Evolutionary conservation across 2,797 vertebrate species (phyloP), one percentile per base, ranked within the genome.

Genomic region (Enteromius paludinosus): DNA sequence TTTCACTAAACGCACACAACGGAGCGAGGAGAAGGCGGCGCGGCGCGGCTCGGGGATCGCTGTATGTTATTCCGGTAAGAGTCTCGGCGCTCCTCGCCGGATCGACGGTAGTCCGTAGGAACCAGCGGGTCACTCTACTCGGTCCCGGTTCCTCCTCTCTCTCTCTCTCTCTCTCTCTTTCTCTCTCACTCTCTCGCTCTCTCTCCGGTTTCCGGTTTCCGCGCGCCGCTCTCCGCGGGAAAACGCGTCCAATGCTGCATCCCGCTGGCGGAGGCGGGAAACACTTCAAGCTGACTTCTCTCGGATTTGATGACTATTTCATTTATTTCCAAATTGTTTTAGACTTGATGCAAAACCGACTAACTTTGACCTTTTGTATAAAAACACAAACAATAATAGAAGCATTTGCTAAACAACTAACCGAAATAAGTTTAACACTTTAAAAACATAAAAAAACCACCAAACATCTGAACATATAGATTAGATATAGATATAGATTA

Each of bases 211-310:
- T 94, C 92, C 92, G 90, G 92, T 93, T 82, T 87, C 73, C 18
- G 35, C 1, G 33, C 18, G 14, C 43, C 70, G 64, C 56, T 73
- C 69, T 3, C 28, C 11, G 62, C 4, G 15, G 79, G 71, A 90
- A 87, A 82, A 83, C 14, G 49, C 73, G 78, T 62, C 35, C 93
- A 93, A 92, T 91, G 93, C 73, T 89, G 93, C 93, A 65, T 90
- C 92, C 92, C 64, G 25, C 89, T 89, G 94, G 93, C 87, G 77
- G 80, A 83, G 76, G 11, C 5, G 23, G 41, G 80, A 25, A 62
- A 56, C 62, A n/a, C 3, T 45, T 1, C 18, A 62, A 3, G 12
- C 54, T 0, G 6, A 3, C 56, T 38, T 18, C 7, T 10, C 15
- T n/a, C 1, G 3, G 35, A 25, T 15, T 20, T 20, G 0, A 18